These are phyloP conservation scores for Oscheius sp. DNA, from an alignment of 2,888 invertebrate species.

Conservation along the genomic window DNA sequence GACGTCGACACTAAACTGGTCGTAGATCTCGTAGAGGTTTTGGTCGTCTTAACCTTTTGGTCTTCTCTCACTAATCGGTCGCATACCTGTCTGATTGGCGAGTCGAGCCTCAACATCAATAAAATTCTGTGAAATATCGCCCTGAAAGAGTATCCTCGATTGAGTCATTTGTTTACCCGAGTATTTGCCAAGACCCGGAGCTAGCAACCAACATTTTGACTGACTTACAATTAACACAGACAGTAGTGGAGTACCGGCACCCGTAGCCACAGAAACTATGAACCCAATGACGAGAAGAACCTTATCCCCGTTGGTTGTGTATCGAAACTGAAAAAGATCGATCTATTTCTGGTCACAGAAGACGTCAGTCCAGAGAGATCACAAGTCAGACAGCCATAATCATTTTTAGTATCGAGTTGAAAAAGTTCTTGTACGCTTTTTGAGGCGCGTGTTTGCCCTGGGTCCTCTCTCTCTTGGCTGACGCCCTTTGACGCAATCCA, in stretches of 20 bases:
- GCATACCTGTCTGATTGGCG: slow-evolving; percentile 8
- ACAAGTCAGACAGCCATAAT: no score
- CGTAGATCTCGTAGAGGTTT: not conserved
- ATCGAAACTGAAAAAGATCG: slow-evolving; percentile 34
- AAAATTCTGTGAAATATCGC: slow-evolving; percentile 58
- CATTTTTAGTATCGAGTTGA: no score
- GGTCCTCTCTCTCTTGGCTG: no score
- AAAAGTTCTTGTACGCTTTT: no score
- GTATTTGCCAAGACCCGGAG: slow-evolving; percentile 14
- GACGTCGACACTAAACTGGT: slow-evolving; percentile 2
- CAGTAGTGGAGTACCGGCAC: slow-evolving; percentile 31
- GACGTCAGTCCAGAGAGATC: no score
- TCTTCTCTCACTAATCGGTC: no score
- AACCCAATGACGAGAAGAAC: slow-evolving; percentile 18
- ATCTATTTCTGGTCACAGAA: not conserved
- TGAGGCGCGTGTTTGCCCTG: not conserved
- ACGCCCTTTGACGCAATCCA: not conserved
- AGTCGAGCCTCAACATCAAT: slow-evolving; percentile 43
- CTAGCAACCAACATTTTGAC: not conserved
- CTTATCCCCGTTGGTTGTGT: slow-evolving; percentile 13
- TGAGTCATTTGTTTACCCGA: slow-evolving; percentile 26
- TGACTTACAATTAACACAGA: slow-evolving; percentile 32
- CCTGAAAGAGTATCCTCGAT: slow-evolving; percentile 38
- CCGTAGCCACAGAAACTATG: slow-evolving; percentile 23
- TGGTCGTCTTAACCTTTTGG: not conserved